These are phyloP conservation scores for Graphium colonna DNA, from an alignment of 2,888 invertebrate species.

Conservation along the genomic window DNA sequence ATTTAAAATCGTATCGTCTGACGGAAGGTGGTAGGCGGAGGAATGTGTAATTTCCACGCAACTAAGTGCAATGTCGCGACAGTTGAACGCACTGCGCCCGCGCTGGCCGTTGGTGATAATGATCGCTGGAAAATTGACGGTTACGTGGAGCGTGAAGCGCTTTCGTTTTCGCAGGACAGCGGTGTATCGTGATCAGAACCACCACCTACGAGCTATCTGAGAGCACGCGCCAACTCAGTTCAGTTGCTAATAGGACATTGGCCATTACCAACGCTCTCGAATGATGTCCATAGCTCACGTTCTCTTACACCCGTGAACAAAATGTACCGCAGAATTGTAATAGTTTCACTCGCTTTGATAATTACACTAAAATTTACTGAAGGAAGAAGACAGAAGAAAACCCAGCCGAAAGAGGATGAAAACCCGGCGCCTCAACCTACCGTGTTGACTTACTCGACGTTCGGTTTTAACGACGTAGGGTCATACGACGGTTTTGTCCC, in stretches of 20 bases:
- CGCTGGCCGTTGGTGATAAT: conserved; percentile 58
- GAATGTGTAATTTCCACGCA: conserved; percentile 44
- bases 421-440: conserved; percentile 60
- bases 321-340: conserved; percentile 56
- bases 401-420: conserved; percentile 43
- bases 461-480: conserved; percentile 69
- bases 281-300: conserved; percentile 58
- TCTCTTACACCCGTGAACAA: conserved; percentile 45
- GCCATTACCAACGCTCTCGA: conserved; percentile 53
- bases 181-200: conserved; percentile 37
- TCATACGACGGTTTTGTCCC: conserved; percentile 66
- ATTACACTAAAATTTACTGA: conserved; percentile 40
- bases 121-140: conserved; percentile 65
- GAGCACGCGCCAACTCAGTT: conserved; percentile 25
- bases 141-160: conserved; percentile 65
- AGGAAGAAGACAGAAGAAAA: conserved; percentile 55
- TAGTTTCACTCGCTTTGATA: conserved; percentile 46
- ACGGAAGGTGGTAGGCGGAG: conserved; percentile 45
- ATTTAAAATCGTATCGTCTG: conserved; percentile 27
- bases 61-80: conserved; percentile 47
- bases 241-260: conserved; percentile 63
- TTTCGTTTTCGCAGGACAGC: conserved; percentile 73
- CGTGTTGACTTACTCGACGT: conserved; percentile 69
- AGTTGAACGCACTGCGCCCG: conserved; percentile 54
- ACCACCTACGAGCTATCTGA: conserved; percentile 33